These are phyloP conservation scores for Saturnia japonica DNA, from an alignment of 2,888 invertebrate genomes.

Conservation along the genomic window DNA sequence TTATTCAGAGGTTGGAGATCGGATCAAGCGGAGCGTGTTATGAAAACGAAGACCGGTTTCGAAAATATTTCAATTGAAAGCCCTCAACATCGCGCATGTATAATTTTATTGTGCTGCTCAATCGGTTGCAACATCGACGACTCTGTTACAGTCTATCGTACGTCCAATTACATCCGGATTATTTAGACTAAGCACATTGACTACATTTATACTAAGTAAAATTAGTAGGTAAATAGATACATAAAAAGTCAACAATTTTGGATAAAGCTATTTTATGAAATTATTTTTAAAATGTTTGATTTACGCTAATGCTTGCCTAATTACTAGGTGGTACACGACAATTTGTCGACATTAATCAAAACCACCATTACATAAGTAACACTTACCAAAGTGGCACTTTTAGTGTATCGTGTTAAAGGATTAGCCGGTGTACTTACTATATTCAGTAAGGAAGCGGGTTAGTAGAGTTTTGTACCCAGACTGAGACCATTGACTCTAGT, in stretches of 20 bases:
- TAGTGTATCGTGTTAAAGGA: no score
- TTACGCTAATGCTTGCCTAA: not conserved
- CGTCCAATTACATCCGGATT: slow-evolving; percentile 5
- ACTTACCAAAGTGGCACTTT: no score
- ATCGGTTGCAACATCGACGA: slow-evolving; percentile 62
- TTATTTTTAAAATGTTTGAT: not conserved
- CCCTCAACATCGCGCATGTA: slow-evolving; percentile 63
- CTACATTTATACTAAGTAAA: not conserved
- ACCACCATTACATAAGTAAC: no score
- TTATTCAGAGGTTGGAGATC: slow-evolving; percentile 45
- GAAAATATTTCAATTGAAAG: slow-evolving; percentile 80
- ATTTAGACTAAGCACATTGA: not conserved
- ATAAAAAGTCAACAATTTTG: not conserved
- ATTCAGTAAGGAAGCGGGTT: no score
- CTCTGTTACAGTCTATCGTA: slow-evolving; percentile 39
- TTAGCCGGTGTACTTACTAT: no score
- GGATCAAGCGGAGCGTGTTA: slow-evolving; percentile 60
- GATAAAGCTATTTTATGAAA: not conserved
- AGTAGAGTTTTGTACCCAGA: no score
- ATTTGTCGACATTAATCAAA: no score
- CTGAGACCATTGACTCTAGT: no score
- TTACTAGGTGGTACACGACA: no score
- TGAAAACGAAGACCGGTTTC: slow-evolving; percentile 77
- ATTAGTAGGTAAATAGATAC: not conserved
- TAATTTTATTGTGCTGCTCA: slow-evolving; percentile 71